A percentile compares a stretch with the other conserved stretches of the same genome.
These are phyloP conservation scores for Galerucella nymphaeae DNA, from an alignment of 2,888 invertebrate species.

Conservation along the genomic window DNA sequence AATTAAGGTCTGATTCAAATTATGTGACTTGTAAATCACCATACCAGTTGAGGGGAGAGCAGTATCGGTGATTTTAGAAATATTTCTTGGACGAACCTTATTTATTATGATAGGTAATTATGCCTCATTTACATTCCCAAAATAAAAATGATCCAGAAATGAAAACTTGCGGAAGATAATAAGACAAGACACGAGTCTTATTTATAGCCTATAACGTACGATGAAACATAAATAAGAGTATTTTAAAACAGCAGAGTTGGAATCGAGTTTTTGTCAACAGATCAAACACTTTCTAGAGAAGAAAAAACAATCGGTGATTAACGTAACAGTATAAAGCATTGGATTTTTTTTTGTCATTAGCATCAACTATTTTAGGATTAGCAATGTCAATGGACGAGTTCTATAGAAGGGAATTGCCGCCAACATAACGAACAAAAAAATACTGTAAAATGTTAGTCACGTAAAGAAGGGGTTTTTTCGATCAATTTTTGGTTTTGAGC, in stretches of 20 bases:
- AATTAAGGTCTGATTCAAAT: too few species aligned
- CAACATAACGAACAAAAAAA: too few species aligned
- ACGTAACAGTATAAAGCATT: background rate
- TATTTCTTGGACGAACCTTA: too few species aligned
- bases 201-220: constrained; percentile 14
- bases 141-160: constrained; percentile 9
- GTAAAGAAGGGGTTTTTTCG: too few species aligned
- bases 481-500: too few species aligned
- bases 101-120: background rate
- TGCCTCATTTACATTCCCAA: background rate
- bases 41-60: too few species aligned
- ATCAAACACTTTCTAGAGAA: too few species aligned
- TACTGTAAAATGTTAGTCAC: too few species aligned
- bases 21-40: too few species aligned
- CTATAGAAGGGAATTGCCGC: too few species aligned
- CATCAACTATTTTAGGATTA: background rate
- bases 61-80: too few species aligned
- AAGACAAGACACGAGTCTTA: background rate
- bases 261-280: background rate
- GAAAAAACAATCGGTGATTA: background rate
- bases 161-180: constrained; percentile 13
- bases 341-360: background rate
- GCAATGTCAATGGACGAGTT: background rate
- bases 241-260: background rate
- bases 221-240: constrained; percentile 13